Evolutionary conservation across 2,888 invertebrate genomes (phyloP).

Genomic region (Calliphora vomitoria): DNA sequence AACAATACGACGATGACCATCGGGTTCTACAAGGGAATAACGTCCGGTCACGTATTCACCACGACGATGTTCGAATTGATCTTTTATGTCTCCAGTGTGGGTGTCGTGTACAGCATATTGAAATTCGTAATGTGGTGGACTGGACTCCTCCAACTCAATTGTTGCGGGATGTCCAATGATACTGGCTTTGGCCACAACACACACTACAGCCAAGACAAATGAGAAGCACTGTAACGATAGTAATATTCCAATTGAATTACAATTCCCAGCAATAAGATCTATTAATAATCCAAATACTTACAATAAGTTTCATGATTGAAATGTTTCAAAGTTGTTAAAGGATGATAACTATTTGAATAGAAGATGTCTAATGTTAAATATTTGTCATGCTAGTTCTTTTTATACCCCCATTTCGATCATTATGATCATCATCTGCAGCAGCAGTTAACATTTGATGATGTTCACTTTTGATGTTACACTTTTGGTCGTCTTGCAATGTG

Average conservation of each 20-base stretch:
- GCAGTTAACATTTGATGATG: not conserved
- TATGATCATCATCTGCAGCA: constrained; percentile 1
- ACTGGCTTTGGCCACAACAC: constrained; percentile 60
- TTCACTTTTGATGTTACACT: constrained; percentile 31
- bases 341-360: constrained; percentile 65
- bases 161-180: constrained; percentile 68
- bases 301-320: constrained; percentile 73
- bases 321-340: constrained; percentile 50
- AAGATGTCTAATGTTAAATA: constrained; percentile 63
- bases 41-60: constrained; percentile 84
- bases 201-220: constrained; percentile 75
- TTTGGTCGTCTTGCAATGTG: constrained; percentile 57
- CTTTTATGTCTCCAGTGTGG: constrained; percentile 84
- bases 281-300: constrained; percentile 57
- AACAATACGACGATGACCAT: constrained; percentile 83
- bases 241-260: not conserved
- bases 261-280: not conserved
- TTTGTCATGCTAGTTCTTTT: constrained; percentile 53
- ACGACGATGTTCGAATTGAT: constrained; percentile 84
- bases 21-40: constrained; percentile 83
- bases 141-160: constrained; percentile 75
- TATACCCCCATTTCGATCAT: constrained; percentile 49
- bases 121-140: constrained; percentile 83
- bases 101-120: constrained; percentile 83
- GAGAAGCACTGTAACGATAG: constrained; percentile 75